A percentile compares a stretch with the other conserved stretches of the same genome.
Conservation (phyloP, 2,797 vertebrate genomes). For the Sparidentex hasta region DNA sequence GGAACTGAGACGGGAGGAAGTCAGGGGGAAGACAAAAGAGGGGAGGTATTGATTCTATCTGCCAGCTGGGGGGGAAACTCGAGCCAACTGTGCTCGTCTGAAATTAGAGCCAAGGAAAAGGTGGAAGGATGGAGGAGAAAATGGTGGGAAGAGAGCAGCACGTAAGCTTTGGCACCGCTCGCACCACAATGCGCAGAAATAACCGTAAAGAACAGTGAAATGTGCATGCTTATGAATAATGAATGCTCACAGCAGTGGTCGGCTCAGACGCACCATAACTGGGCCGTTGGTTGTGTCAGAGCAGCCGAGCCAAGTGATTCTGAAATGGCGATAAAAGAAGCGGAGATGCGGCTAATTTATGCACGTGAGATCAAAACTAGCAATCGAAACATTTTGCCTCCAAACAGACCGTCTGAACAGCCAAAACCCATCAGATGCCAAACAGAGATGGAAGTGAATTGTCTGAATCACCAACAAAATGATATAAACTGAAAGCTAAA, state of each 20-base stretch:
- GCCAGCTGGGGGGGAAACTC: slow-evolving; percentile 48
- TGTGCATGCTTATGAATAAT: slow-evolving; percentile 46
- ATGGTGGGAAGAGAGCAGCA: slow-evolving; percentile 24
- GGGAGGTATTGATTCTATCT: slow-evolving; percentile 64
- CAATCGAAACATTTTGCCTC: neutral
- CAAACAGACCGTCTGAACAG: neutral
- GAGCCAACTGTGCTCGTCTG: slow-evolving; percentile 61
- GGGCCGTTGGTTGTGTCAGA: neutral
- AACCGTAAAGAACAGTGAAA: slow-evolving; percentile 25
- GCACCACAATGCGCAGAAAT: slow-evolving; percentile 26
- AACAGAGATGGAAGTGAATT: neutral
- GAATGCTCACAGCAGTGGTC: slow-evolving; percentile 16
- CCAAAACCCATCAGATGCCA: slow-evolving; percentile 1
- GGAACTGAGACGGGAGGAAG: slow-evolving; percentile 44
- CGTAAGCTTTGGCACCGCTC: slow-evolving; percentile 1
- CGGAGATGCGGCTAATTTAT: slow-evolving; percentile 2
- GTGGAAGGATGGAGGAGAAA: slow-evolving; percentile 41
- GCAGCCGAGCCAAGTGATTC: neutral
- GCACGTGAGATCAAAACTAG: slow-evolving; percentile 9
- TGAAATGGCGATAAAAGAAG: neutral
- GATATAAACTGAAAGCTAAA: neutral
- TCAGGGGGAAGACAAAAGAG: slow-evolving; percentile 40
- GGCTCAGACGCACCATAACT: neutral
- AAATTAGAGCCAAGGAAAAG: slow-evolving; percentile 67
- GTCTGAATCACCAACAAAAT: neutral